phyloP scores from a whole-genome alignment of 2,113 vertebrate species.

The Toxostoma redivivum region DNA sequence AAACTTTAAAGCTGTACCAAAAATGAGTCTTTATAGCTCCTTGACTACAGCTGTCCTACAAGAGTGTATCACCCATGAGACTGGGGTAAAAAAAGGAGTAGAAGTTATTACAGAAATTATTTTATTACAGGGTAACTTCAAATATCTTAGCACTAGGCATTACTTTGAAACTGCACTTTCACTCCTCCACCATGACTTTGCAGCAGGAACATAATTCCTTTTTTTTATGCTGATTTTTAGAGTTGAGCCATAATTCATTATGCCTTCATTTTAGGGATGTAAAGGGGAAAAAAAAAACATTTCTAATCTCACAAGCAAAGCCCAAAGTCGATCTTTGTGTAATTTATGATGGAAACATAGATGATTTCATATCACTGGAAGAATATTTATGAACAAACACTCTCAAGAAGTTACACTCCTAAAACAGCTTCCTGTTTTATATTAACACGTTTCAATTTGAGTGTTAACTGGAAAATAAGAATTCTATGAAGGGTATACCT shows the following conservation, averaged over 20 bases:
- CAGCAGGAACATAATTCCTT: not conserved
- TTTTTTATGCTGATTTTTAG: not conserved
- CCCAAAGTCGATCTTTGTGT: not conserved
- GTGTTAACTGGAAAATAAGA: not conserved
- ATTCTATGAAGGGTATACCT: constrained; percentile 68
- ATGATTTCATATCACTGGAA: not conserved
- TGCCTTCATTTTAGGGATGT: not conserved
- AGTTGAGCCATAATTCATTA: not conserved
- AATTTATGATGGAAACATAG: not conserved
- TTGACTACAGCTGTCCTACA: not conserved
- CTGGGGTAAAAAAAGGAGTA: not conserved
- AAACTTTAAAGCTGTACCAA: not conserved
- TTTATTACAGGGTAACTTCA: not conserved
- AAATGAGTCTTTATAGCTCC: not conserved
- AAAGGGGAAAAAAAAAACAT: not conserved
- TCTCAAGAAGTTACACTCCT: not conserved
- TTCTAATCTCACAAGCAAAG: not conserved
- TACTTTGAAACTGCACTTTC: not conserved
- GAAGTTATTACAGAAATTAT: not conserved
- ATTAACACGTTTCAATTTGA: not conserved
- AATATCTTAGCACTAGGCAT: not conserved
- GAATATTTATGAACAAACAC: not conserved
- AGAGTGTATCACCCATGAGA: not conserved
- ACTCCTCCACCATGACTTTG: not conserved
- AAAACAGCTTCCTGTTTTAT: not conserved